These are phyloP conservation scores for Platorchestia sp. DNA, from an alignment of 1,140 invertebrate species.

Conservation along the genomic window DNA sequence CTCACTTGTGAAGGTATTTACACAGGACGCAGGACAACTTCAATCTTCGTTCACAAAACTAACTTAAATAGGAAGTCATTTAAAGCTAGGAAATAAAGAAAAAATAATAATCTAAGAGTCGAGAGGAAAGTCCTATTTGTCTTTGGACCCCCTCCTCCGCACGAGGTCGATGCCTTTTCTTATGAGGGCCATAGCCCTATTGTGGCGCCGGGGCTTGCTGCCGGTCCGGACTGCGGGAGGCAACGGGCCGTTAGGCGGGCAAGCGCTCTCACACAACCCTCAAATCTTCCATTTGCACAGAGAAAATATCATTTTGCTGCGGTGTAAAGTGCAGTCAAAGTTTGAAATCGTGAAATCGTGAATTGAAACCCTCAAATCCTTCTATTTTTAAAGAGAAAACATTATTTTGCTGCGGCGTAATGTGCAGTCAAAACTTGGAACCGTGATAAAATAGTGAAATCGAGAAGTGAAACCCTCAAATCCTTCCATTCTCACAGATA, in stretches of 20 bases:
- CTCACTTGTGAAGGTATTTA: constrained; percentile 42
- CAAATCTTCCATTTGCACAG: not conserved
- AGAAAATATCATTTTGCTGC: not conserved
- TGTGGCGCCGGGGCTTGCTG: constrained; percentile 56
- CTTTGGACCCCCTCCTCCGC: constrained; percentile 57
- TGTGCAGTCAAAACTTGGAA: no score
- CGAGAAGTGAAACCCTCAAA: no score
- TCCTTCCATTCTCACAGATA: no score
- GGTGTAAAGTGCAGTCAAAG: not conserved
- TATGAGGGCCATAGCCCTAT: constrained; percentile 58
- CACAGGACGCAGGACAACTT: constrained; percentile 26
- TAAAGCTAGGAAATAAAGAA: constrained; percentile 43
- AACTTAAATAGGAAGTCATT: constrained; percentile 24
- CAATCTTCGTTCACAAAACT: constrained; percentile 37
- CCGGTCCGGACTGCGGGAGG: constrained; percentile 58
- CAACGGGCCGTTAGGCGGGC: not conserved
- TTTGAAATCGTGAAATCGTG: not conserved
- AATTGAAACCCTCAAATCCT: no score
- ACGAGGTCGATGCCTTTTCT: constrained; percentile 58
- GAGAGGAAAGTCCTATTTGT: constrained; percentile 51
- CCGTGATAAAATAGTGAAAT: no score
- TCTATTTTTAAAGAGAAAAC: no score
- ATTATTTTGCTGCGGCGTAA: no score
- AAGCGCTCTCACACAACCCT: not conserved
- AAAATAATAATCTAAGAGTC: not conserved